Base-by-base conservation (phyloP, 2,113 vertebrate species). In the Peromyscus leucopus region DNA sequence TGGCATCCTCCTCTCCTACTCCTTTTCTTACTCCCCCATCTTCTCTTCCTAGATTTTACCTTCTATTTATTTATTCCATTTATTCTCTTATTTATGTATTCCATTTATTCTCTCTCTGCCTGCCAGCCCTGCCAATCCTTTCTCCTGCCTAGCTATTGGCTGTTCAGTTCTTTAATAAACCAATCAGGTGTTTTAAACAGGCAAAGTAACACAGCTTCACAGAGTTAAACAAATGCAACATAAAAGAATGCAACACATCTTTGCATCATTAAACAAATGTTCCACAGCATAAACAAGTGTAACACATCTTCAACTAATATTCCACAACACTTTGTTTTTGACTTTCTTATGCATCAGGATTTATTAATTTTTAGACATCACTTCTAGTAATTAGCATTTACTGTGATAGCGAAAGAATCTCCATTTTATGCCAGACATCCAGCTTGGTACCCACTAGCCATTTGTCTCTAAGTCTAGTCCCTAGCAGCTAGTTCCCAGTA, bases 261-360 rank as follows among this genome's bases (percentile, higher is more conserved):
- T 71, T 71, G 31, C 6, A 71, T 36, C 67, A 36, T 71, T 69
- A 36, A 67, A 36, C 31, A 69, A 69, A 33, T 69, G 13, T 69
- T 69, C 67, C 67, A 36, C 13, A 33, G 67, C 15, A 69, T 69
- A 69, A 69, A 36, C 5, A 33, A 69, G 36, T 71, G 67, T 71
- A 71, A 33, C 15, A 71, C 33, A 71, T 36, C 67, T 71, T 71
- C 67, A 71, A 71, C 67, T 71, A 71, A 36, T 71, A 17, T 71
- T 71, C 67, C 33, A 71, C 33, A 71, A 71, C 67, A 71, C 33
- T 36, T 69, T 91, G 33, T 95, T 74, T 67, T 71, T 95, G 57
- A 67, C 67, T 95, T 97, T 95, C 76, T 85, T 87, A 63, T 90
- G 17, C 36, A 83, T 21, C 42, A 93, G 33, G 36, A 75, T 83